A percentile compares a stretch with the other conserved stretches of the same genome.
These are phyloP conservation scores for Acrobasis consociella DNA, from an alignment of 2,888 invertebrate species.

Conservation along the genomic window DNA sequence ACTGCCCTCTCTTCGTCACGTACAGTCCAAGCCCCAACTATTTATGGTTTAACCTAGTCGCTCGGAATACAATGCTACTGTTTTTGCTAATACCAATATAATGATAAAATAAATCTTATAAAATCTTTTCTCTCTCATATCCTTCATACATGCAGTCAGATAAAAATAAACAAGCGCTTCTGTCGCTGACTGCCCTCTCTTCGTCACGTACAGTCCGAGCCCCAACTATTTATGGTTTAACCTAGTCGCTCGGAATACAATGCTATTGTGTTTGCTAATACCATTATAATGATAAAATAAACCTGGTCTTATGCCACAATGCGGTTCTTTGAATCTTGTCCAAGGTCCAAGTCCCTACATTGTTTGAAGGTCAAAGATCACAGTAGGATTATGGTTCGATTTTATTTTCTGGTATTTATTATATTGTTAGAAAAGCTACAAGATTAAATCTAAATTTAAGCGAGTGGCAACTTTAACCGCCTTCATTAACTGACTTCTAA, in stretches of 20 bases:
- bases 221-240: conserved; percentile 12
- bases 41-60: conserved; percentile 8
- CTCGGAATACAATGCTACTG: conserved; percentile 39
- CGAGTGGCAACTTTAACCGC: too few relatives aligned
- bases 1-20: conserved; percentile 4
- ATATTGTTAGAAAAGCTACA: too few relatives aligned
- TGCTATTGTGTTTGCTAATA: conserved; percentile 34
- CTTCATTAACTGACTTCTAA: too few relatives aligned
- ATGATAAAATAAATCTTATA: too few relatives aligned
- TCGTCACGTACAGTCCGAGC: conserved; percentile 12
- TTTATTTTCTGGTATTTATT: too few relatives aligned
- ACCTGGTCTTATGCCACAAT: not conserved
- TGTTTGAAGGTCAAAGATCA: too few relatives aligned
- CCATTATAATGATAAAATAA: not conserved
- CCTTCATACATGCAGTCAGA: not conserved
- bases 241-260: conserved; percentile 32
- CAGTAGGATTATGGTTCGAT: too few relatives aligned
- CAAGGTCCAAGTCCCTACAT: too few relatives aligned
- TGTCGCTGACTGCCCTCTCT: not conserved
- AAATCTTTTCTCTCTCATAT: too few relatives aligned
- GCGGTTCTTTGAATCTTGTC: too few relatives aligned
- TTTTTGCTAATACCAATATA: too few relatives aligned
- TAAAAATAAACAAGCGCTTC: not conserved
- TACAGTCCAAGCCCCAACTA: conserved; percentile 13
- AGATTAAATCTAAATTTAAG: too few relatives aligned